Evolutionary conservation across 1,140 invertebrate species (phyloP), one percentile per base, ranked within the genome.

Genomic region (Aleiodes sp.): DNA sequence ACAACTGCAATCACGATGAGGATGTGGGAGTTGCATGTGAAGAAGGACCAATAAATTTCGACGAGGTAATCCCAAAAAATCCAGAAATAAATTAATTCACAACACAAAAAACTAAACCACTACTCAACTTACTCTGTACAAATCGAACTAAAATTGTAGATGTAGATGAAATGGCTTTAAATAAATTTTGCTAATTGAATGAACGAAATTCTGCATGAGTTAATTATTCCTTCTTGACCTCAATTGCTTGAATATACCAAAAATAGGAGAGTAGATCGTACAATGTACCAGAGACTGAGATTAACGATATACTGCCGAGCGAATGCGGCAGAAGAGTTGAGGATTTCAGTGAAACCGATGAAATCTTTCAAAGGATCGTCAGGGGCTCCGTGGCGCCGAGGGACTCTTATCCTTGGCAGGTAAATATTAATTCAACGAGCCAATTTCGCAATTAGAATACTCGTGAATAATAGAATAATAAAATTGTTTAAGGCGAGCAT

Each of bases 341-440:
- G 60, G 84, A 87, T 72, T 86, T 88, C 57, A 68, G 74, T 4
- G 71, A 79, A 9, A 73, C 84, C 9, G 84, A 84, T 21, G 81
- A 76, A 68, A 87, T 84, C 76, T 89, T 81, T 77, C 87, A 71
- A 14, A 86, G 78, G 75, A 88, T 92, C 8, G 86, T 91, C 0
- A 77, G 84, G 56, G 90, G 90, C 9, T 87, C 84, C 14, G 71
- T 88, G 10, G 90, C 90, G 0, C 82, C 83, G 2, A 86, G 86
- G 37, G 91, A 90, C 12, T 87, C 90, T n/a, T 91, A 92, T 80
- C 94, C 94, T 1, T 95, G 94, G 93, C 92, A 94, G 86, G 92
- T 91, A 83, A 71, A 33, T 62, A 62, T 21, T 35, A 33, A 65
- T 59, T 33, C 29, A n/a, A n/a, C n/a, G n/a, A n/a, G n/a, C n/a